These are phyloP conservation scores for Ophiothrix spiculata DNA, from an alignment of 35 echinoderm and acorn worm species.

Conservation along the genomic window DNA sequence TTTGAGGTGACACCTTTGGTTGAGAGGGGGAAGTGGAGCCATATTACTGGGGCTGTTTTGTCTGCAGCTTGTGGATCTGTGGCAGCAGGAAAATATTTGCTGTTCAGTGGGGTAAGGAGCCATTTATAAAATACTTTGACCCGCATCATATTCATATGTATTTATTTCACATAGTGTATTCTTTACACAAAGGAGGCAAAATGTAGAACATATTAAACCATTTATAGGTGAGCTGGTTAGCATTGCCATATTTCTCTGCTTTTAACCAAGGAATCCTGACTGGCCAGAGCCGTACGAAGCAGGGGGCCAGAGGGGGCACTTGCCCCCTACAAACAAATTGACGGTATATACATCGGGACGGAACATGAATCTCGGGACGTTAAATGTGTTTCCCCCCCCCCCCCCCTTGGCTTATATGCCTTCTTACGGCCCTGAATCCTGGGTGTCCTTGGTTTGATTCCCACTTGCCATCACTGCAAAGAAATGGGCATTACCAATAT, in stretches of 20 bases:
- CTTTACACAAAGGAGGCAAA: not conserved
- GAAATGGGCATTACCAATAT: too few relatives aligned
- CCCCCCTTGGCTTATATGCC: too few relatives aligned
- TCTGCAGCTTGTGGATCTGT: conserved; percentile 74
- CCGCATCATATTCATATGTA: too few relatives aligned
- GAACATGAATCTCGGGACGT: too few relatives aligned
- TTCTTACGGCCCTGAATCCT: too few relatives aligned
- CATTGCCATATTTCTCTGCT: not conserved
- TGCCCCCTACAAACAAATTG: too few relatives aligned
- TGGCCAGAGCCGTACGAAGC: not conserved
- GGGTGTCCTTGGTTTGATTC: too few relatives aligned
- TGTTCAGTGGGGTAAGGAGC: conserved; percentile 63
- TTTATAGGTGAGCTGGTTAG: not conserved
- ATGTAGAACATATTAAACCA: not conserved
- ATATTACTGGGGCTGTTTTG: conserved; percentile 59
- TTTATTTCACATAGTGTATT: not conserved
- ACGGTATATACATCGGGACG: too few relatives aligned
- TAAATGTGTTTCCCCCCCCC: too few relatives aligned
- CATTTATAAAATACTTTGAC: too few relatives aligned
- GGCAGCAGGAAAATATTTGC: conserved; percentile 64
- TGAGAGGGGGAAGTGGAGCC: conserved; percentile 43
- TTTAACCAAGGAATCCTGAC: not conserved
- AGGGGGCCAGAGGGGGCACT: too few relatives aligned
- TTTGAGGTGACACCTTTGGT: conserved; percentile 38
- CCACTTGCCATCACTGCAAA: too few relatives aligned